These are phyloP conservation scores for Perccottus glenii DNA, from an alignment of 2,113 vertebrate species.

Conservation along the genomic window DNA sequence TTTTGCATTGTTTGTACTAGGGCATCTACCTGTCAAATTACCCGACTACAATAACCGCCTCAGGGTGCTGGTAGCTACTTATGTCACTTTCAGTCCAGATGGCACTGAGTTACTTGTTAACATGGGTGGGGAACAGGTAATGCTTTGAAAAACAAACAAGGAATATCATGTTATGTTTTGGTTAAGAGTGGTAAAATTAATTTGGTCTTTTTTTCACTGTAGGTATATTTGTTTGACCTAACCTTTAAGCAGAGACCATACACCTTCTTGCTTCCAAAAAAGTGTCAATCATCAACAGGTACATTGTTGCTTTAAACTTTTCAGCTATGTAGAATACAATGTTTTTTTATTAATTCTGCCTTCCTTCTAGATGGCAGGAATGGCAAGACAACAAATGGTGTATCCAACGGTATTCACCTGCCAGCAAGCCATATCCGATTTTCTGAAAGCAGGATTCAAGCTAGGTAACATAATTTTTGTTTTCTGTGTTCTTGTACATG, in stretches of 20 bases:
- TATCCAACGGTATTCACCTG: constrained; percentile 90
- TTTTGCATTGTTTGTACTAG: constrained; percentile 65
- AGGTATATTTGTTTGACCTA: constrained; percentile 98
- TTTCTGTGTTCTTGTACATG: background rate
- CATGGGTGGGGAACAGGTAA: constrained; percentile 99
- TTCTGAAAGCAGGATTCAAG: constrained; percentile 74
- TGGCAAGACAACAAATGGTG: constrained; percentile 90
- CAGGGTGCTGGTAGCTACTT: constrained; percentile 94
- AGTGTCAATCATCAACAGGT: constrained; percentile 89
- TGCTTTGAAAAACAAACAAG: background rate
- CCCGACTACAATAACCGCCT: constrained; percentile 95
- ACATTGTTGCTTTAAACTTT: background rate
- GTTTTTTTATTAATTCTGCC: constrained; percentile 16
- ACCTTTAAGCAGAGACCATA: constrained; percentile 95
- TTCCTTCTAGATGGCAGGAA: constrained; percentile 87
- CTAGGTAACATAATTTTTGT: constrained; percentile 73
- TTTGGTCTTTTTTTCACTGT: constrained; percentile 3
- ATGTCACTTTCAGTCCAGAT: constrained; percentile 97
- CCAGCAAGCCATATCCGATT: constrained; percentile 88
- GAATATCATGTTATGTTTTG: background rate
- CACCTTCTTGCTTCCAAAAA: constrained; percentile 92
- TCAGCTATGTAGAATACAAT: background rate
- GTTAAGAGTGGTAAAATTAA: background rate
- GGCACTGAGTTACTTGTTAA: constrained; percentile 97
- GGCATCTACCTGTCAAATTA: constrained; percentile 94